Base-by-base conservation (phyloP, 1,140 invertebrate species). In the Diachasma alloeum region DNA sequence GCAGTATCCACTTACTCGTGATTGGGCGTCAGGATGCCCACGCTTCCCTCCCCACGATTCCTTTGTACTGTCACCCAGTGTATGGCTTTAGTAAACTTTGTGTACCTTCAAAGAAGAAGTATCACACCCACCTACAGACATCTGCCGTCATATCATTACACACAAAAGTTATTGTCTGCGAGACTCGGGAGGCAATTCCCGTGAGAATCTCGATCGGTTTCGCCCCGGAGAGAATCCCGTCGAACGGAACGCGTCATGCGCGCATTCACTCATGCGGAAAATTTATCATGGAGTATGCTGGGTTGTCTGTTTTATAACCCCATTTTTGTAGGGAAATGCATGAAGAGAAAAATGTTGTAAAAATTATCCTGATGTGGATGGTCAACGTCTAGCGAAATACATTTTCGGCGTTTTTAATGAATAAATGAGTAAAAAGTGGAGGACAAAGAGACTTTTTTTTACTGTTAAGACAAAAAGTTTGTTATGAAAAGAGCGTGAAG, bases 31-130 rank as follows among this genome's bases (percentile, higher is more conserved):
- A n/a, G 67, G 56, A 68, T 75, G 77, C 77, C 77, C 77, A 78
- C 77, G 77, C 77, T 72, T 78, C 72, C 74, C 68, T 26, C 24
- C 68, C 69, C 67, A 78, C 73, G 68, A 78, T 78, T 78, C 77
- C 77, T 75, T 78, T 78, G 77, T 78, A 74, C 76, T 78, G 76
- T 78, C 76, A 78, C 74, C 72, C 22, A 22, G 15, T 22, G 39
- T 44, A 19, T 70, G 42, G 37, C 36, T 44, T 70, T 70, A 69
- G 26, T 39, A 42, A 69, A 39, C 3, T 69, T 36, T 37, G 17
- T 39, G 17, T 39, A n/a, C 39, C 17, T 37, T 69, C 59, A 63
- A 63, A 63, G 22, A 63, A 69, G 39, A 37, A 39, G 36, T 13
- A 69, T 69, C 67, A 69, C 67, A 69, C 39, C 67, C 39, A 69